Evolutionary conservation across 2,888 invertebrate genomes (phyloP).

Genomic region (Hypomecis atomaria): DNA sequence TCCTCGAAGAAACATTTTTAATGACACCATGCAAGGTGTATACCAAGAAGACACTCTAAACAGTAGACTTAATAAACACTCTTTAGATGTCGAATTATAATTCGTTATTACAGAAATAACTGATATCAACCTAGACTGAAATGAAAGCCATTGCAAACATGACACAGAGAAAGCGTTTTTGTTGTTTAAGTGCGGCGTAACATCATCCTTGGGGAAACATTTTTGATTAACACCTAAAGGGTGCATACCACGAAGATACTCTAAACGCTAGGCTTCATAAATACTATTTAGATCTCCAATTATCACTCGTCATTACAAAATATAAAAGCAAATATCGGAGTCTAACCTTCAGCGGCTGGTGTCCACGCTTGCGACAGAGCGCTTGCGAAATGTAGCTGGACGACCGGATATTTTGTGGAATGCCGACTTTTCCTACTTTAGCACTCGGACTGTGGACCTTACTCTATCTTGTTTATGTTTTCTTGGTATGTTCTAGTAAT

Average conservation of each 20-base stretch:
- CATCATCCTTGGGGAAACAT: no score
- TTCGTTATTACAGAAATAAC: no score
- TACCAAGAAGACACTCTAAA: no score
- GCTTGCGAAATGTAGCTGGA: constrained; percentile 33
- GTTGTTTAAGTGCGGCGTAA: no score
- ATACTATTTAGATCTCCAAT: constrained; percentile 25
- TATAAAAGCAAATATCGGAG: constrained; percentile 46
- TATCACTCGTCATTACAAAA: constrained; percentile 38
- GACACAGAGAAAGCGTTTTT: no score
- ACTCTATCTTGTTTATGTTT: background rate
- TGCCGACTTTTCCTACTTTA: constrained; percentile 43
- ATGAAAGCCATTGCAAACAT: no score
- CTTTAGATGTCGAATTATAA: no score
- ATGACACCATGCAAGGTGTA: no score
- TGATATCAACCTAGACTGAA: no score
- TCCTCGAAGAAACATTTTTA: no score
- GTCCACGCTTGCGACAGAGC: constrained; percentile 38
- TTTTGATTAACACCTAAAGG: no score
- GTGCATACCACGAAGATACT: background rate
- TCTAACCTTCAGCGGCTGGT: constrained; percentile 42
- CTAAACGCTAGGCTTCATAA: background rate
- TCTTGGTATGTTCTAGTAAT: background rate
- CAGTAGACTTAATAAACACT: no score
- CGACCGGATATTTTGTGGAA: constrained; percentile 42
- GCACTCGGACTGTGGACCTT: constrained; percentile 21